Percentiles rank a stretch among this genome's conserved stretches.
Conservation (phyloP, 1,140 invertebrate genomes). For the Acyrthosiphon pisum region DNA sequence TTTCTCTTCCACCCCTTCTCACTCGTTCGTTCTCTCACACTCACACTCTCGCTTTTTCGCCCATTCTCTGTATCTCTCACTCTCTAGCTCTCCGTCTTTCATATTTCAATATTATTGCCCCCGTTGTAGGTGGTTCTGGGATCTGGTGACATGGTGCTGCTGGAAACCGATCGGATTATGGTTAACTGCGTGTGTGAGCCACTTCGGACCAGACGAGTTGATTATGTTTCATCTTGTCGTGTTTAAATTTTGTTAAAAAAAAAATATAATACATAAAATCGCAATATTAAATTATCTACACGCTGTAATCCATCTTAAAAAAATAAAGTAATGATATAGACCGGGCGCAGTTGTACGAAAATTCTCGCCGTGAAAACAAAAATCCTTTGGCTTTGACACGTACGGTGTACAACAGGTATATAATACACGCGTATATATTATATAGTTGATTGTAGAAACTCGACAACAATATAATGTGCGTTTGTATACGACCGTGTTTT, state of each 20-base stretch:
- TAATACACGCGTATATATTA: background rate
- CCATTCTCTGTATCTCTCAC: background rate
- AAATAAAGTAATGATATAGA: background rate
- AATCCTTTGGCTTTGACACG: background rate
- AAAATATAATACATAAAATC: background rate
- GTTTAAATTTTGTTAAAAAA: conserved; percentile 34
- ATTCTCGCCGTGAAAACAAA: background rate
- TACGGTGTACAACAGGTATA: background rate
- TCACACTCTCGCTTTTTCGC: background rate
- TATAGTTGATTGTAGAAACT: background rate
- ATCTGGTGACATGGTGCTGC: conserved; percentile 38
- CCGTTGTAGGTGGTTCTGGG: conserved; percentile 51
- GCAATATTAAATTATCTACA: background rate
- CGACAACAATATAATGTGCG: background rate
- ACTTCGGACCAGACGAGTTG: conserved; percentile 29
- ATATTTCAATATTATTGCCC: background rate
- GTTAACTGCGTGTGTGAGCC: conserved; percentile 43
- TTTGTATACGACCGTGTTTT: background rate
- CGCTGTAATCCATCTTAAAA: background rate
- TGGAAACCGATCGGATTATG: conserved; percentile 52
- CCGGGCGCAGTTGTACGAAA: background rate
- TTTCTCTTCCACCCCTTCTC: background rate
- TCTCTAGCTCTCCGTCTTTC: background rate
- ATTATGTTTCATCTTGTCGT: conserved; percentile 53
- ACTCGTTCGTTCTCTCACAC: background rate